A percentile compares a stretch with the other conserved stretches of the same genome.
These are phyloP conservation scores for Anableps anableps DNA, from an alignment of 2,797 vertebrate species.

Conservation along the genomic window DNA sequence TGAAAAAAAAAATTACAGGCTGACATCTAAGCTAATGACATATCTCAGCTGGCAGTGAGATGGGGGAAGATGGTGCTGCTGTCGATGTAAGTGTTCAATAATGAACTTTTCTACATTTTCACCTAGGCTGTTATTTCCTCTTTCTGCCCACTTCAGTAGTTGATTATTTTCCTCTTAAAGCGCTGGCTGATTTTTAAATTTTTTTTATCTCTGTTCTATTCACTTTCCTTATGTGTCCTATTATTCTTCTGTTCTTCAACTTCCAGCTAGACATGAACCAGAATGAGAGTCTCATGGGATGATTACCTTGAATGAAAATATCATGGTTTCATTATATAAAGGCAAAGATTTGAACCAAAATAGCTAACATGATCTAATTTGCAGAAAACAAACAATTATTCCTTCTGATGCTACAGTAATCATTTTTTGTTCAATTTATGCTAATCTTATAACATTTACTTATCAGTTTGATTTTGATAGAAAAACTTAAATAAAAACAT, in stretches of 20 bases:
- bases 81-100: constrained; percentile 37
- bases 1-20: constrained; percentile 17
- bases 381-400: not conserved
- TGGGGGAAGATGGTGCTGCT: constrained; percentile 12
- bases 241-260: not conserved
- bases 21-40: constrained; percentile 17
- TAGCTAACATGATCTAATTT: not conserved
- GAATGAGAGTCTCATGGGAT: not conserved
- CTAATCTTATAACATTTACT: not conserved
- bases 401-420: not conserved
- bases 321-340: not conserved
- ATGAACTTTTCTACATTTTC: constrained; percentile 41
- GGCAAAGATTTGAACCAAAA: not conserved
- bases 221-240: not conserved
- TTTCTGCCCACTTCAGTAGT: not conserved
- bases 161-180: constrained; percentile 30
- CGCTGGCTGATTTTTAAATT: constrained; percentile 5
- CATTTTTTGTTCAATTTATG: not conserved
- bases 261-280: not conserved
- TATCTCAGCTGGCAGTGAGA: constrained; percentile 40
- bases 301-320: not conserved
- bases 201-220: not conserved
- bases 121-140: constrained; percentile 19
- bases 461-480: not conserved
- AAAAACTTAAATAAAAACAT: not conserved